Evolutionary conservation across 2,797 vertebrate genomes (phyloP), one percentile per base, ranked within the genome.

Genomic region (Enteromius fasciolatus): DNA sequence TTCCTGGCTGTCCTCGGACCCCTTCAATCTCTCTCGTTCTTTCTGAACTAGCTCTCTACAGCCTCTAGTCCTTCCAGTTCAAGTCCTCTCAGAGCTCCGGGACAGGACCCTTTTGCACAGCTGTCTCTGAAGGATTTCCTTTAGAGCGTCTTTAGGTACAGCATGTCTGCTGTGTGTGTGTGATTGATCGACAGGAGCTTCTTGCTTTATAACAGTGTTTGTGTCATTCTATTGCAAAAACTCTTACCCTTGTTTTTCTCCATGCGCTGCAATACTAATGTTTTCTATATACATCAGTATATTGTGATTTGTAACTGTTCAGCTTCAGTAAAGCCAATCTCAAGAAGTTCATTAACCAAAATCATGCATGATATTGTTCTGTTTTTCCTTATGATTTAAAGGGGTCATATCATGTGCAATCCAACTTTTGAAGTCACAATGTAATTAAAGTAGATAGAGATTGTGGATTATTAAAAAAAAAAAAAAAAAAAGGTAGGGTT

Each of bases 61-160:
- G 94, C 96, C 87, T 97, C 96, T 94, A 97, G 96, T 91, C 95
- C 95, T 91, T 97, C 96, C 94, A 96, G 94, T 95, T 96, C 96
- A 92, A 96, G 94, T 95, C 95, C 96, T 94, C 95, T 96, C 94
- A 96, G 93, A 95, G 94, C 94, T 88, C 93, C 96, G 90, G 96
- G 94, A 94, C 96, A 96, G 95, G 96, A 96, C 90, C 96, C 95
- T 85, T 95, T 97, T 95, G 95, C 95, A 93, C 95, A 96, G 90
- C 94, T 96, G 93, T 97, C 95, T 95, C 94, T 97, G 93, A 96
- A 97, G 95, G 96, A 97, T 94, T 97, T 97, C 96, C 96, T 96
- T 93, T 97, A 97, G 94, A 93, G 91, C 95, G 92, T 93, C 95
- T 89, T 95, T 97, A 97, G 96, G 95, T 97, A 96, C 95, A 87